Conservation (phyloP, 2,797 vertebrate genomes). For the Oreonectes daqikongensis region DNA sequence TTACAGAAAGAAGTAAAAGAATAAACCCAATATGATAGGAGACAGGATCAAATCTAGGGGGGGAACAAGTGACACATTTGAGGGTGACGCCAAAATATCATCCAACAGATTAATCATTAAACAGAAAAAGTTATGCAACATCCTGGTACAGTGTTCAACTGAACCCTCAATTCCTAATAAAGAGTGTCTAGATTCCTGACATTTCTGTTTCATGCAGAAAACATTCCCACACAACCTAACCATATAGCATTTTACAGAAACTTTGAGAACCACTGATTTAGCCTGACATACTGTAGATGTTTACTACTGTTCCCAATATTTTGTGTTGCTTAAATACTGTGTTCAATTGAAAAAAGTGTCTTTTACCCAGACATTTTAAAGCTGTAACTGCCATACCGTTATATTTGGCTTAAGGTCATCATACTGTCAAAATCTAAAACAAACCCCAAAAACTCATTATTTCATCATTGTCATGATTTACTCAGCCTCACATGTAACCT, state of each 20-base stretch:
- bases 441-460: too few relatives aligned
- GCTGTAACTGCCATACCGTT: too few relatives aligned
- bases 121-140: background rate
- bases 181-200: background rate
- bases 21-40: conserved; percentile 19
- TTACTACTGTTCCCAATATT: too few relatives aligned
- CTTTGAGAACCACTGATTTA: too few relatives aligned
- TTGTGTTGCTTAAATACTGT: too few relatives aligned
- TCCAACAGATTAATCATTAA: conserved; percentile 32
- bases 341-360: too few relatives aligned
- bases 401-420: too few relatives aligned
- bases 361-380: too few relatives aligned
- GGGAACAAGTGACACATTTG: conserved; percentile 26
- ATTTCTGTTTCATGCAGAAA: background rate
- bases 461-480: too few relatives aligned
- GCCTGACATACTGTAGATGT: too few relatives aligned
- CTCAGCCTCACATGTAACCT: background rate
- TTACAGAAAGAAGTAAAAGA: conserved; percentile 29
- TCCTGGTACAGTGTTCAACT: background rate
- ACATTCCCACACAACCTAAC: background rate
- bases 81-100: conserved; percentile 3
- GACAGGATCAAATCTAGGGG: conserved; percentile 32
- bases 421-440: too few relatives aligned
- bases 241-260: too few relatives aligned
- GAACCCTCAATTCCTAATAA: background rate